Conservation (phyloP, 1,140 invertebrate species). For the Dryas iulia region DNA sequence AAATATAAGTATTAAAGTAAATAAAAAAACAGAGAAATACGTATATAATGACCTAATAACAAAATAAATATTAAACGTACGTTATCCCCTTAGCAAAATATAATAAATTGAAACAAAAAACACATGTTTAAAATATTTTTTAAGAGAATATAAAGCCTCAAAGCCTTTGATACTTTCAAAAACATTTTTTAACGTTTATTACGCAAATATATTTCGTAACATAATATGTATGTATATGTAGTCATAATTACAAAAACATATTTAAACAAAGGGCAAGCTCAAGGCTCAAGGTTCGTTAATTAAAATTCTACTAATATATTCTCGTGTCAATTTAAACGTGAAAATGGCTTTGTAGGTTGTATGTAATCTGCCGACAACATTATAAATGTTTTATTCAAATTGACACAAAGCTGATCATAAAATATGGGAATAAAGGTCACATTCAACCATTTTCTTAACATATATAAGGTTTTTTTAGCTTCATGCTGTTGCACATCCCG, state of each 20-base stretch:
- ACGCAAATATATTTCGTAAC: too few species aligned
- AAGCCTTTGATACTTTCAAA: too few species aligned
- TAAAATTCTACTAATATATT: slow-evolving; percentile 15
- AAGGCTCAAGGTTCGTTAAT: background rate
- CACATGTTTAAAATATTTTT: background rate
- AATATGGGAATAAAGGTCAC: background rate
- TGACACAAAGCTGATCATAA: background rate
- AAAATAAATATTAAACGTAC: background rate
- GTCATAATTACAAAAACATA: background rate
- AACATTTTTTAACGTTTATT: background rate
- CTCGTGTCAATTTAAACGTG: slow-evolving; percentile 6
- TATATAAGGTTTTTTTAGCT: too few species aligned
- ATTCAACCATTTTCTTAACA: background rate
- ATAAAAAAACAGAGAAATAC: too few species aligned
- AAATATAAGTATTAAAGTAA: too few species aligned
- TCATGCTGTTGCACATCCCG: too few species aligned
- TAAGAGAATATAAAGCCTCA: background rate
- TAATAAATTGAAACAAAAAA: background rate
- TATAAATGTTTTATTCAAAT: slow-evolving; percentile 8
- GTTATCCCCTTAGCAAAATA: background rate
- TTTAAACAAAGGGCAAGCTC: background rate
- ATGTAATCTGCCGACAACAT: slow-evolving; percentile 9
- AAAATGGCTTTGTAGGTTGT: slow-evolving; percentile 2
- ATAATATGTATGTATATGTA: background rate
- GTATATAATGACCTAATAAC: too few species aligned